phyloP scores from a whole-genome alignment of 2,113 vertebrate species.

The Neolamprologus devosi region DNA sequence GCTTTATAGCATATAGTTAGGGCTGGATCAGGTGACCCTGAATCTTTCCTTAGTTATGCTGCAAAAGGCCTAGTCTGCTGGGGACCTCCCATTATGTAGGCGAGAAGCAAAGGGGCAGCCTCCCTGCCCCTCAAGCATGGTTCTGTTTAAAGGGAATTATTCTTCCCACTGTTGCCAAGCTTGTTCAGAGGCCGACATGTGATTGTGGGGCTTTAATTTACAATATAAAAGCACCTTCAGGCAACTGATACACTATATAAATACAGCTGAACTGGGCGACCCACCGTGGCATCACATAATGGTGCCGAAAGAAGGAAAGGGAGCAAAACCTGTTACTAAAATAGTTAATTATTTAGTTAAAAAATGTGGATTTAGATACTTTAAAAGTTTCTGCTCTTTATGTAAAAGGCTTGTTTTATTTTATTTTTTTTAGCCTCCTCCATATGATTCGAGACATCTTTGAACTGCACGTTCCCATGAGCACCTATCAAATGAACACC shows the following conservation, averaged over 20 bases:
- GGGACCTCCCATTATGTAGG: background rate
- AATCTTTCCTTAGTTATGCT: background rate
- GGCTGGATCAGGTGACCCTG: background rate
- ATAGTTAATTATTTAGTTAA: background rate
- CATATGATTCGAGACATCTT: background rate
- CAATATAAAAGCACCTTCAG: background rate
- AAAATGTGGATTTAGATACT: background rate
- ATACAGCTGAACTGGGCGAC: background rate
- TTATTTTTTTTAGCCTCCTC: background rate
- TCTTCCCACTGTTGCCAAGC: background rate
- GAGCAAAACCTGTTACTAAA: background rate
- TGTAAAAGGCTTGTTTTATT: background rate
- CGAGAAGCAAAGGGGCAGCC: accelerated
- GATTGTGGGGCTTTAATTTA: background rate
- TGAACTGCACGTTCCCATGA: background rate
- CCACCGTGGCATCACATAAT: background rate
- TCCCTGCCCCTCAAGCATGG: accelerated
- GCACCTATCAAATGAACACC: background rate
- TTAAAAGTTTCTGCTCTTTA: background rate
- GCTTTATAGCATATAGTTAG: background rate
- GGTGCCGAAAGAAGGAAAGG: background rate
- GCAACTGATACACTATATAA: background rate
- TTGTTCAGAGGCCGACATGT: background rate
- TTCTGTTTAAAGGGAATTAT: background rate
- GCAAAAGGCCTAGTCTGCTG: background rate